A percentile compares a stretch with the other conserved stretches of the same genome.
Conservation (phyloP, 2,888 invertebrate species). For the Chironomus riparius region DNA sequence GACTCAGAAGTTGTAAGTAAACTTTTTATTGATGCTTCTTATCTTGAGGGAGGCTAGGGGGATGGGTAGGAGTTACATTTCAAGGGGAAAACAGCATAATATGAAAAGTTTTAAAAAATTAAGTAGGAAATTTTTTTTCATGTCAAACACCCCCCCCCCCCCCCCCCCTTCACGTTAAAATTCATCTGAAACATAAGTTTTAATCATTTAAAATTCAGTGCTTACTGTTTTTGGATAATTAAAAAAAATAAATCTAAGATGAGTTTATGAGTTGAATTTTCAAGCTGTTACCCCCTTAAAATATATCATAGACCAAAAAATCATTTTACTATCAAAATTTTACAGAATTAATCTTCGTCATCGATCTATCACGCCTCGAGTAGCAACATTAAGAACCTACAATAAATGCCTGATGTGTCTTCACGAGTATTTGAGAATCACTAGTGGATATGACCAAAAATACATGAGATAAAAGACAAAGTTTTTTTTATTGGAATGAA, state of each 20-base stretch:
- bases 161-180: neutral
- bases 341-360: neutral
- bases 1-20: neutral
- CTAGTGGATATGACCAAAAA: neutral
- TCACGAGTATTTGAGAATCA: slow-evolving; percentile 6
- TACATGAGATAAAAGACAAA: neutral
- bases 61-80: no score
- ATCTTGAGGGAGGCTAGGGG: no score
- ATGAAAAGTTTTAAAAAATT: no score
- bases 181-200: neutral
- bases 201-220: neutral
- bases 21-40: neutral
- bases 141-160: no score
- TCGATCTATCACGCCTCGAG: neutral
- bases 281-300: neutral
- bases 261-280: no score
- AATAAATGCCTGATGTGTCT: slow-evolving; percentile 20
- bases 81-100: no score
- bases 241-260: no score
- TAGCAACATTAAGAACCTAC: slow-evolving; percentile 4
- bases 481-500: neutral
- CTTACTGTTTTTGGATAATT: neutral
- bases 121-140: no score
- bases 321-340: no score
- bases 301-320: no score